Evolutionary conservation across 2,888 invertebrate species (phyloP).

Genomic region (Chalcis sispes): DNA sequence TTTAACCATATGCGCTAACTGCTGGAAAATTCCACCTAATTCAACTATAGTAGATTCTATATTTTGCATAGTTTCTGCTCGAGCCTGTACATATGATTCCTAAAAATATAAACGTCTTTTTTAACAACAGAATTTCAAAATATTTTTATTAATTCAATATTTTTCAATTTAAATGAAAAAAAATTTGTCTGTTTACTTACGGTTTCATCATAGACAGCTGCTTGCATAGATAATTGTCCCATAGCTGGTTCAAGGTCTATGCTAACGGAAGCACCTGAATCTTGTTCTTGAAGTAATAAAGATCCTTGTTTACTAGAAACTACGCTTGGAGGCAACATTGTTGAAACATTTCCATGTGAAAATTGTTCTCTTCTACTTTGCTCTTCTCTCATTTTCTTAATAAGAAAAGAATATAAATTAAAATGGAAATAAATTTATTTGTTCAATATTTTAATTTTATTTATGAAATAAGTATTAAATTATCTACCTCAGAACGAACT

Average conservation of each 20-base stretch:
- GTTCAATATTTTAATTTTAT: constrained; percentile 7
- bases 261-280: constrained; percentile 78
- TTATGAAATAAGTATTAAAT: constrained; percentile 15
- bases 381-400: constrained; percentile 94
- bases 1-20: constrained; percentile 97
- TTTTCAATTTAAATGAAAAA: constrained; percentile 18
- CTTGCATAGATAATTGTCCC: constrained; percentile 75
- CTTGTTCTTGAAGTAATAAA: constrained; percentile 72
- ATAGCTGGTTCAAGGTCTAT: constrained; percentile 87
- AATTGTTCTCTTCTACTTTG: constrained; percentile 95
- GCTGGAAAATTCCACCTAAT: constrained; percentile 98
- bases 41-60: constrained; percentile 99
- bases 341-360: constrained; percentile 82
- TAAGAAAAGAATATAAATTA: constrained; percentile 35
- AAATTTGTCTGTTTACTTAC: constrained; percentile 62
- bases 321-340: constrained; percentile 81
- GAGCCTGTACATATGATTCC: constrained; percentile 92
- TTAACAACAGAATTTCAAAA: background rate
- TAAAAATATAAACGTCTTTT: constrained; percentile 60
- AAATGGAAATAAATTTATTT: background rate
- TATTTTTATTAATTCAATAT: constrained; percentile 7
- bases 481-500: constrained; percentile 92
- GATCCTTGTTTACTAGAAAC: constrained; percentile 77
- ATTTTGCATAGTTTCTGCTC: constrained; percentile 99
- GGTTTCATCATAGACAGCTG: constrained; percentile 70